Evolutionary conservation across 2,113 vertebrate species (phyloP).

Genomic region (Odocoileus virginianus): DNA sequence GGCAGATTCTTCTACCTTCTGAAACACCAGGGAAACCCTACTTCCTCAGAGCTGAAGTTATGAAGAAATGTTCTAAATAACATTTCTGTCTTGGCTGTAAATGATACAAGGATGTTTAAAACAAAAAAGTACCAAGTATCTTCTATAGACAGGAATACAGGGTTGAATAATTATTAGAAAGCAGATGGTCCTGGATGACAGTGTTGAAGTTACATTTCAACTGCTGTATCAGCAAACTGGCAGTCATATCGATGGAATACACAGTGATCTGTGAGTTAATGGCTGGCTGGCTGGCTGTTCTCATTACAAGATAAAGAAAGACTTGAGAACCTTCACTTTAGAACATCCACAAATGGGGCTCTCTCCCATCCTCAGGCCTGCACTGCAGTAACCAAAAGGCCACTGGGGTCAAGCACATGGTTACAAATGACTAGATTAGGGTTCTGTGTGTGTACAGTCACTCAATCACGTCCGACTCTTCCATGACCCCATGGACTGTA

Average conservation of each 20-base stretch:
- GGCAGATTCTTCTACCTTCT: not conserved
- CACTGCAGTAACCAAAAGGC: not conserved
- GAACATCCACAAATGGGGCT: not conserved
- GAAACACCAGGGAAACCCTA: not conserved
- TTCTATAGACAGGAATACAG: not conserved
- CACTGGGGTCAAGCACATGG: not conserved
- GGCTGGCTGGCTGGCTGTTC: not conserved
- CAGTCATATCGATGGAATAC: fast-evolving
- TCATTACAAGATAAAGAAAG: not conserved
- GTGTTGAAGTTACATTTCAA: not conserved
- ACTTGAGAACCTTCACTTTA: not conserved
- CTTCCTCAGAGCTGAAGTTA: not conserved
- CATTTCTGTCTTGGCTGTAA: not conserved
- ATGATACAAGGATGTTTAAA: not conserved
- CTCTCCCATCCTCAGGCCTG: not conserved
- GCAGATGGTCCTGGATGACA: not conserved
- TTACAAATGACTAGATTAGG: not conserved
- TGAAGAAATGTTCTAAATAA: not conserved
- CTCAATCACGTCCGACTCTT: not conserved
- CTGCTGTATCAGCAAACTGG: not conserved
- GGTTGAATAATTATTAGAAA: not conserved
- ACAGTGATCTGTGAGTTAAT: not conserved
- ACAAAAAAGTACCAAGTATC: not conserved
- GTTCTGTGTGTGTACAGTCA: not conserved
- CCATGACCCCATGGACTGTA: not conserved